Evolutionary conservation across 2,888 invertebrate species (phyloP).

Genomic region (Cybosia mesomella): DNA sequence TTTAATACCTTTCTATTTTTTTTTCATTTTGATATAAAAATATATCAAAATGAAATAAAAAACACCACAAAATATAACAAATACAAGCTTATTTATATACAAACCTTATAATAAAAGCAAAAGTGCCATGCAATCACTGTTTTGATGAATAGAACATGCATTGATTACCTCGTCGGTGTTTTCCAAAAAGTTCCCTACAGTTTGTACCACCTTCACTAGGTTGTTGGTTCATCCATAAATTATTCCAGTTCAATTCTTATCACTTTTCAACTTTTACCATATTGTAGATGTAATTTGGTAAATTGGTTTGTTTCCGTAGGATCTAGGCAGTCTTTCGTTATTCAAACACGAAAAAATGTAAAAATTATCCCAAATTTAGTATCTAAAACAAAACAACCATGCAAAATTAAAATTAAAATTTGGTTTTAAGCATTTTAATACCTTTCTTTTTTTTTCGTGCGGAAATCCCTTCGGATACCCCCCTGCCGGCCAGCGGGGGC

Average conservation of each 20-base stretch:
- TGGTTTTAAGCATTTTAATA: too few relatives aligned
- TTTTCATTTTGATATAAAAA: too few relatives aligned
- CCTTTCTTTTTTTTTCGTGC: too few relatives aligned
- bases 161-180: neutral
- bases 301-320: neutral
- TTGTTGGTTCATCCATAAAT: neutral
- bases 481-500: too few relatives aligned
- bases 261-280: neutral
- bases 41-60: too few relatives aligned
- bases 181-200: neutral
- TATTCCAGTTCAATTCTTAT: constrained; percentile 22
- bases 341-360: neutral
- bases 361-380: neutral
- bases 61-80: too few relatives aligned
- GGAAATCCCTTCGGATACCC: too few relatives aligned
- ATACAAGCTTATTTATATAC: too few relatives aligned
- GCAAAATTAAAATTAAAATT: too few relatives aligned
- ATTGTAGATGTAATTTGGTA: constrained; percentile 3
- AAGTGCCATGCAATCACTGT: too few relatives aligned
- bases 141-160: neutral
- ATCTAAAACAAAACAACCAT: neutral
- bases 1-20: too few relatives aligned
- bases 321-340: neutral
- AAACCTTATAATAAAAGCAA: too few relatives aligned
- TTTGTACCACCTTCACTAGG: neutral